A percentile compares a stretch with the other conserved stretches of the same genome.
Conservation (phyloP, 2,113 vertebrate genomes). For the Nycticorax nycticorax region DNA sequence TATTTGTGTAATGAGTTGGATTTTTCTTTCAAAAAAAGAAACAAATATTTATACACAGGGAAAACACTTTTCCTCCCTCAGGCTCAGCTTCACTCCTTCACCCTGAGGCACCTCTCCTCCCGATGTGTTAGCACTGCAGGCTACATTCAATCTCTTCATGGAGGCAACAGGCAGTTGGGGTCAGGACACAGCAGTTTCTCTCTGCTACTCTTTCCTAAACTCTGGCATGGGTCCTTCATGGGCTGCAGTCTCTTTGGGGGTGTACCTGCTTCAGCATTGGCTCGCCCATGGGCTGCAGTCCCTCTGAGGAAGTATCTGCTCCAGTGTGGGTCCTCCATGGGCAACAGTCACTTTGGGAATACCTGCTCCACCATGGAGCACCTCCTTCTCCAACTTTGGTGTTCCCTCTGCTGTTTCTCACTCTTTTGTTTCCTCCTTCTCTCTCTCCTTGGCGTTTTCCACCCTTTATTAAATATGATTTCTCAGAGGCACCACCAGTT, state of each 20-base stretch:
- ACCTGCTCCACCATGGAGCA: not conserved
- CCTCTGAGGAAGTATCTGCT: not conserved
- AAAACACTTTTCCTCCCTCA: not conserved
- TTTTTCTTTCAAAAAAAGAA: not conserved
- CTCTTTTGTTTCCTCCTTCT: not conserved
- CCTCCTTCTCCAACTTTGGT: not conserved
- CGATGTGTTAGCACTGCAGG: not conserved
- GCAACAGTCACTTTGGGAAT: not conserved
- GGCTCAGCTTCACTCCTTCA: not conserved
- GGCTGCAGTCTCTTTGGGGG: not conserved
- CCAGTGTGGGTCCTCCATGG: not conserved
- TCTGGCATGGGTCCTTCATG: not conserved
- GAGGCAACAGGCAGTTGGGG: not conserved
- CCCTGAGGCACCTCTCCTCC: not conserved
- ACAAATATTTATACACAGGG: not conserved
- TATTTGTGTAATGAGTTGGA: not conserved
- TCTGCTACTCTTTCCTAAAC: not conserved
- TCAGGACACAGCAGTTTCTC: not conserved
- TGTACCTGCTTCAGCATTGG: not conserved
- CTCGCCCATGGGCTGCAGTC: not conserved
- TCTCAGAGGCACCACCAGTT: not conserved
- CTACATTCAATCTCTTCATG: not conserved
- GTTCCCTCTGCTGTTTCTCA: not conserved
- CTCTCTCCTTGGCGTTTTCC: not conserved
- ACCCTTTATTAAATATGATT: not conserved